Percentiles rank a stretch among this genome's conserved stretches.
These are phyloP conservation scores for Bostrychus sinensis DNA, from an alignment of 2,113 vertebrate genomes.

Conservation along the genomic window DNA sequence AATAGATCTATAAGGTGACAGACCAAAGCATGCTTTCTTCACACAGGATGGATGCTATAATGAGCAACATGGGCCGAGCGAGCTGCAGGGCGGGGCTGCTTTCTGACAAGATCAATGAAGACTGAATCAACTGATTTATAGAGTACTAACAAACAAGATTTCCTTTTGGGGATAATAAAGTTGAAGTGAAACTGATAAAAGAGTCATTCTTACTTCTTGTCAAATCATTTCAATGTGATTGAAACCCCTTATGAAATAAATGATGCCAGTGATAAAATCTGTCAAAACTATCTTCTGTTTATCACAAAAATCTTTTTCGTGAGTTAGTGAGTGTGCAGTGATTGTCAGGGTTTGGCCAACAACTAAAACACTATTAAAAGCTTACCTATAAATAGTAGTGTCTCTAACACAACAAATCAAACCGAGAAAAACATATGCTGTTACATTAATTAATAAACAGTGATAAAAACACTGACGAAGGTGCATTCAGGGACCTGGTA, in stretches of 20 bases:
- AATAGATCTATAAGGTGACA: too few relatives aligned
- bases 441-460: too few relatives aligned
- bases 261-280: background rate
- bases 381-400: too few relatives aligned
- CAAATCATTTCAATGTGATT: background rate
- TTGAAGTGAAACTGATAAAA: background rate
- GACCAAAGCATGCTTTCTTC: too few relatives aligned
- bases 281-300: background rate
- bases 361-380: background rate
- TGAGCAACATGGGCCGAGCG: too few relatives aligned
- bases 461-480: background rate
- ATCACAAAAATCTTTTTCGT: background rate
- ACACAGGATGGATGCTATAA: too few relatives aligned
- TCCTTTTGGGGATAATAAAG: too few relatives aligned
- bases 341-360: background rate
- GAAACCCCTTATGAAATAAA: background rate
- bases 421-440: too few relatives aligned
- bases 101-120: too few relatives aligned
- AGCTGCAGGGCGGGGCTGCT: too few relatives aligned
- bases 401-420: too few relatives aligned
- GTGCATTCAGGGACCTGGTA: slow-evolving; percentile 28
- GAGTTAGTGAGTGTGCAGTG: background rate
- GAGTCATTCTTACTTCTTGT: background rate
- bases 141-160: background rate
- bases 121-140: background rate